These are phyloP conservation scores for Ophonus ardosiacus DNA, from an alignment of 2,888 invertebrate genomes.

Conservation along the genomic window DNA sequence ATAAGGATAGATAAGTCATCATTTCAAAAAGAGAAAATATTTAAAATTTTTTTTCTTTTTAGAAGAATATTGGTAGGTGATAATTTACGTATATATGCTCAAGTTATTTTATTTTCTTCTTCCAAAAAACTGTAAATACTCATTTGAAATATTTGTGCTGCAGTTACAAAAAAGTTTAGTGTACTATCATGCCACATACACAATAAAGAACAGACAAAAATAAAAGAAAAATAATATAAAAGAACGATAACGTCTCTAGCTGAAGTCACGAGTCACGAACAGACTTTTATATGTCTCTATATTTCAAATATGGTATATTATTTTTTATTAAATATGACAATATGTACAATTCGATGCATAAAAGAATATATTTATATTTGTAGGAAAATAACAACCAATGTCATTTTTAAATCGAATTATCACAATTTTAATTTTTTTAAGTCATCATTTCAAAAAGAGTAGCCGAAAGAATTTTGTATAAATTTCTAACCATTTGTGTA, in stretches of 20 bases:
- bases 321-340: not conserved
- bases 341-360: not conserved
- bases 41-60: not conserved
- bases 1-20: not conserved
- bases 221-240: not conserved
- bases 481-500: too few relatives aligned
- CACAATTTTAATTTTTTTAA: too few relatives aligned
- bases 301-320: not conserved
- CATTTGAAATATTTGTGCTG: not conserved
- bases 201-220: not conserved
- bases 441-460: too few relatives aligned
- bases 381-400: too few relatives aligned
- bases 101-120: not conserved
- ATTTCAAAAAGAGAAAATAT: slow-evolving; percentile 1
- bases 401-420: too few relatives aligned
- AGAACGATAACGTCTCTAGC: not conserved
- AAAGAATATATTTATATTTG: too few relatives aligned
- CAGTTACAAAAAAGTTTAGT: not conserved
- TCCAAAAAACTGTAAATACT: not conserved
- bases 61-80: not conserved
- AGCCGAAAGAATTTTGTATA: too few relatives aligned
- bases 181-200: not conserved
- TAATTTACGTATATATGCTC: not conserved
- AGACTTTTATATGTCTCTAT: not conserved
- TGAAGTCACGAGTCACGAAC: not conserved